phyloP scores from a whole-genome alignment of 2,113 vertebrate species.

The Esox niger region DNA sequence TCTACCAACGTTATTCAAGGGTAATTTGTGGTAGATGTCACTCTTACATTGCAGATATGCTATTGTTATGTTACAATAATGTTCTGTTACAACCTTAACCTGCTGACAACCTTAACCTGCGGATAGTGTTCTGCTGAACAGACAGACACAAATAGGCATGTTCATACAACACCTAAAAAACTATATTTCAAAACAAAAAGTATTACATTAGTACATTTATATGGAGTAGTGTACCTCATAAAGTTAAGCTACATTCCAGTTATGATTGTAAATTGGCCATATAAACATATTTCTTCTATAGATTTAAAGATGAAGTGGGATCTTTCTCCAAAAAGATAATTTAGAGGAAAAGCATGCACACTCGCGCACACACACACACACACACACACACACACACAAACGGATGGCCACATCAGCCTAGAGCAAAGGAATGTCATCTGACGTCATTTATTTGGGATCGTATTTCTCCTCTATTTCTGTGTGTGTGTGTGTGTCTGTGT shows the following conservation, averaged over 20 bases:
- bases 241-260: no score
- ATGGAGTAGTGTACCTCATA: no score
- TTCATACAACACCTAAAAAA: background rate
- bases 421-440: constrained; percentile 66
- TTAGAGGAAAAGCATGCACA: constrained; percentile 13
- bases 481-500: constrained; percentile 12
- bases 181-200: background rate
- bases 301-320: background rate
- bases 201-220: no score
- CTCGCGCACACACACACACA: constrained; percentile 8
- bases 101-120: no score
- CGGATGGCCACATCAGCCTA: constrained; percentile 63
- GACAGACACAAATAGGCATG: background rate
- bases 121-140: background rate
- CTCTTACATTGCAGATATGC: no score
- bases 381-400: constrained; percentile 11
- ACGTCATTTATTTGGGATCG: constrained; percentile 70
- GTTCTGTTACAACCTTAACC: no score
- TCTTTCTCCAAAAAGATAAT: background rate
- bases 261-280: no score
- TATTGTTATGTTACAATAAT: background rate
- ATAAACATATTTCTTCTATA: no score
- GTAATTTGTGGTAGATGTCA: background rate
- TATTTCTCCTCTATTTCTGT: constrained; percentile 53
- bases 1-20: background rate